Evolutionary conservation across 2,797 vertebrate species (phyloP).

Genomic region (Smutsia temminckii): DNA sequence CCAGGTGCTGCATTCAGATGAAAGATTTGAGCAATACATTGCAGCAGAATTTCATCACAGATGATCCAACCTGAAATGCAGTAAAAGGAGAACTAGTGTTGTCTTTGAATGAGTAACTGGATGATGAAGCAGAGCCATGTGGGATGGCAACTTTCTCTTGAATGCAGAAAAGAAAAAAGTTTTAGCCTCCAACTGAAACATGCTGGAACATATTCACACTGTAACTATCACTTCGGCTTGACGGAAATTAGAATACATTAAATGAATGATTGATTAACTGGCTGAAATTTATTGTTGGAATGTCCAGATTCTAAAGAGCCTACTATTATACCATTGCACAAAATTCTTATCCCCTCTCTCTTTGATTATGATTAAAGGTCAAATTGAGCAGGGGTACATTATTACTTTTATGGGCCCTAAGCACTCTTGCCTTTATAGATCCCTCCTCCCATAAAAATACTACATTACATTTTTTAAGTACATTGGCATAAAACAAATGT

Average conservation of each 20-base stretch:
- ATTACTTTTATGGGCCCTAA: neutral
- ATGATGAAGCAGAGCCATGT: neutral
- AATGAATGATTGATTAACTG: neutral
- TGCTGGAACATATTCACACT: neutral
- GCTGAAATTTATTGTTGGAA: constrained; percentile 30
- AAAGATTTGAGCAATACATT: neutral
- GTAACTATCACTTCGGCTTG: neutral
- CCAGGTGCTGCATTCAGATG: constrained; percentile 55
- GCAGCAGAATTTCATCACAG: neutral
- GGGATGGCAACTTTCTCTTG: neutral
- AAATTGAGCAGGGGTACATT: neutral
- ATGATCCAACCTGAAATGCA: constrained; percentile 10
- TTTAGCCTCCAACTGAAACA: neutral
- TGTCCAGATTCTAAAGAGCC: neutral
- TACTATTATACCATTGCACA: neutral
- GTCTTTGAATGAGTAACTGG: neutral
- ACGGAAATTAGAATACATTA: constrained; percentile 35
- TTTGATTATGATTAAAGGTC: neutral
- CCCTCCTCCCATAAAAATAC: neutral
- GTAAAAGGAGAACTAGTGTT: neutral
- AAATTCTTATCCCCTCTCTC: neutral
- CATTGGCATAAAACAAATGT: neutral
- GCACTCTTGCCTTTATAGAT: neutral
- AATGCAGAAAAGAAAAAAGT: neutral
- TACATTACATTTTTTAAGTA: neutral